A percentile compares a stretch with the other conserved stretches of the same genome.
Evolutionary conservation across 1,140 invertebrate species (phyloP).

Genomic region (Leptinotarsa undecemlineata): DNA sequence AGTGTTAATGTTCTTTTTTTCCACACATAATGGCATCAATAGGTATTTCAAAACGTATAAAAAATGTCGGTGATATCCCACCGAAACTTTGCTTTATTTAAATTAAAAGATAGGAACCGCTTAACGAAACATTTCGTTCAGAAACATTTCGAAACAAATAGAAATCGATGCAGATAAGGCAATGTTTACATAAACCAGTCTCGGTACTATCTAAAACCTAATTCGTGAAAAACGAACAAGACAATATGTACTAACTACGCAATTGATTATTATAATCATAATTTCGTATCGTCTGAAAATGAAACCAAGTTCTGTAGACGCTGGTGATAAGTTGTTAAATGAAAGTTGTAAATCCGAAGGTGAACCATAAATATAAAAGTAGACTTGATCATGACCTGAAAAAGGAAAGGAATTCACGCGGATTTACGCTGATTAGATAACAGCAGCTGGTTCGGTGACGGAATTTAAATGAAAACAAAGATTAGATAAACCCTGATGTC

Average conservation of each 20-base stretch:
- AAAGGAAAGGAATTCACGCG: slow-evolving; percentile 1
- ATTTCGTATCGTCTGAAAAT: not conserved
- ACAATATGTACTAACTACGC: not conserved
- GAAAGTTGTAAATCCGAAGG: slow-evolving; percentile 21
- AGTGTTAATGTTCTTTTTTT: too few species aligned
- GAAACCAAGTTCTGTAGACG: not conserved
- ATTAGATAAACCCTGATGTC: not conserved
- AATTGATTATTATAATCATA: not conserved
- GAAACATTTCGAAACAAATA: too few species aligned
- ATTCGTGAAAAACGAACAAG: too few species aligned
- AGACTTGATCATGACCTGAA: slow-evolving; percentile 18
- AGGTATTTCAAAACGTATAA: too few species aligned
- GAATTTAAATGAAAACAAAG: not conserved
- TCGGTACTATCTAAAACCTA: too few species aligned
- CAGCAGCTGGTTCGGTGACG: not conserved
- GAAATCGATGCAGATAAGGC: too few species aligned
- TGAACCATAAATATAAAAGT: slow-evolving; percentile 3
- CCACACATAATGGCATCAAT: too few species aligned
- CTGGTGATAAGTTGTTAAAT: slow-evolving; percentile 1
- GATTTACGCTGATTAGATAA: slow-evolving; percentile 11
- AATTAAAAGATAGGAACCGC: too few species aligned
- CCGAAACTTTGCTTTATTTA: too few species aligned
- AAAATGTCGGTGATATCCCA: too few species aligned
- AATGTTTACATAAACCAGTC: too few species aligned
- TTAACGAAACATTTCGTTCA: too few species aligned